phyloP scores from a whole-genome alignment of 2,113 vertebrate genomes.

The Sorex fumeus region DNA sequence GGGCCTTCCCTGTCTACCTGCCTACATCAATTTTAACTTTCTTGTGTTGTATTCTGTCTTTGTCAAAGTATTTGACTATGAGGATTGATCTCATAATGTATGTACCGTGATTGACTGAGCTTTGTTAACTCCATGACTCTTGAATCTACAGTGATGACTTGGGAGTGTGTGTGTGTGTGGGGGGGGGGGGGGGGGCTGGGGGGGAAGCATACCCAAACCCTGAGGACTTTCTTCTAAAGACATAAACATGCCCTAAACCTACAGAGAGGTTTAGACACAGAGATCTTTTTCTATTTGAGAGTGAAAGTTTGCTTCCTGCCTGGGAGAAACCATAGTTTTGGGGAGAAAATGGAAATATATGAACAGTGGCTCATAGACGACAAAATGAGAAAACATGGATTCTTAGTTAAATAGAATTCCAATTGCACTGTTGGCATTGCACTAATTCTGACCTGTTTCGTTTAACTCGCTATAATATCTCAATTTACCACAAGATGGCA shows the following conservation, averaged over 20 bases:
- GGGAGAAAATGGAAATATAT: neutral
- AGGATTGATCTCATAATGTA: neutral
- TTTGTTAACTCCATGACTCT: neutral
- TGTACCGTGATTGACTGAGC: neutral
- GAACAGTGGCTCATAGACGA: neutral
- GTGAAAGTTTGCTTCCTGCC: neutral
- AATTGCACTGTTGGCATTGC: neutral
- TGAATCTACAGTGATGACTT: neutral
- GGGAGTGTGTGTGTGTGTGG: too few relatives aligned
- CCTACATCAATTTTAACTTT: too few relatives aligned
- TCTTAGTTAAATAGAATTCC: neutral
- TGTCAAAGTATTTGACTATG: neutral
- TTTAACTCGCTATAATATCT: neutral
- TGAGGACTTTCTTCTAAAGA: neutral
- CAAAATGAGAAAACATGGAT: rapidly evolving
- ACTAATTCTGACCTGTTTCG: neutral
- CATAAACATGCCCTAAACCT: neutral
- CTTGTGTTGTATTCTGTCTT: slow-evolving; percentile 5
- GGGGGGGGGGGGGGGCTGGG: too few relatives aligned
- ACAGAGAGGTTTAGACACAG: too few relatives aligned
- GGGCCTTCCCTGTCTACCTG: too few relatives aligned
- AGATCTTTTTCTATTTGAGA: neutral
- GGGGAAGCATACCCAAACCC: neutral
- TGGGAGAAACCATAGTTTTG: slow-evolving; percentile 6
- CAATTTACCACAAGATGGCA: slow-evolving; percentile 86